These are phyloP conservation scores for Stramonita haemastoma DNA, from an alignment of 2,888 invertebrate genomes.

Conservation along the genomic window DNA sequence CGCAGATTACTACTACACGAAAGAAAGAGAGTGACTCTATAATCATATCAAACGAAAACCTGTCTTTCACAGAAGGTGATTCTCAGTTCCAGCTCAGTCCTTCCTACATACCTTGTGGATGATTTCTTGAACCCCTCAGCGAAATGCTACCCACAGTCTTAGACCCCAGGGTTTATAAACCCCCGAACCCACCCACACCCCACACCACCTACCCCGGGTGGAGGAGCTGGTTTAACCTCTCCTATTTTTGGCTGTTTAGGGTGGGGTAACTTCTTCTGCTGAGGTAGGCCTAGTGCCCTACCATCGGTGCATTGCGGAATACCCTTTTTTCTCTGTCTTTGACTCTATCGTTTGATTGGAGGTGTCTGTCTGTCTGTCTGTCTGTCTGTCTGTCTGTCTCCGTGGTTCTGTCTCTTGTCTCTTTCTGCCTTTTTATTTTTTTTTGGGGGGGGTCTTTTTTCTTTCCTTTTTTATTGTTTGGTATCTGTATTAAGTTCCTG, in stretches of 20 bases:
- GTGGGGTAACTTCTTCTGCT: not conserved
- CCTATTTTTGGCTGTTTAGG: not conserved
- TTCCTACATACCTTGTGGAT: not conserved
- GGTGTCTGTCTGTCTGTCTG: not conserved
- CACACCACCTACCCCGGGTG: not conserved
- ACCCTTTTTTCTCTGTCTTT: not conserved
- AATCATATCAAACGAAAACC: too few species aligned
- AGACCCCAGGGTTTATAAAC: not conserved
- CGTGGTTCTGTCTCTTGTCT: too few species aligned
- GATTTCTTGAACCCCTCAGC: constrained; percentile 27
- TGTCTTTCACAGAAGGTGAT: too few species aligned
- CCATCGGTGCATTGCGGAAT: not conserved
- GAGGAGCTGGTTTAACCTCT: not conserved
- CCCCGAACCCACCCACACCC: not conserved
- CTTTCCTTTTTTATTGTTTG: too few species aligned
- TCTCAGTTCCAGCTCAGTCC: too few species aligned
- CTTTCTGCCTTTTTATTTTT: not conserved
- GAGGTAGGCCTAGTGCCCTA: not conserved
- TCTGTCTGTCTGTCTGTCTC: not conserved
- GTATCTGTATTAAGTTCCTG: too few species aligned
- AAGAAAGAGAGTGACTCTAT: too few species aligned
- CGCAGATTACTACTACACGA: too few species aligned
- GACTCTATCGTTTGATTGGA: not conserved
- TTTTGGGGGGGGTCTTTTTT: too few species aligned
- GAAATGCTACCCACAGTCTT: not conserved